Evolutionary conservation across 2,888 invertebrate genomes (phyloP).

Genomic region (Hypomecis punctinalis): DNA sequence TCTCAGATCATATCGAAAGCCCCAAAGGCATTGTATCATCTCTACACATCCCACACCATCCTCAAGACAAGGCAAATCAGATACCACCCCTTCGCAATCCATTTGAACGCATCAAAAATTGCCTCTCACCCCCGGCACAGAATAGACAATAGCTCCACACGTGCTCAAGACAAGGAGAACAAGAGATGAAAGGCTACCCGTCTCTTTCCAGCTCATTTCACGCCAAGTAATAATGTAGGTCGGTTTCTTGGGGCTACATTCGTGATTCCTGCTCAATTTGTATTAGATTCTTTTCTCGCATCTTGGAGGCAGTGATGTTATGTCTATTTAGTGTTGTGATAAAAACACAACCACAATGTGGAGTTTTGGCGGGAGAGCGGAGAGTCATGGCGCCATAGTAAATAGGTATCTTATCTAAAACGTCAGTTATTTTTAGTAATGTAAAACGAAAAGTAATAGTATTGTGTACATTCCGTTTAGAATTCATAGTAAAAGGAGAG

Average conservation of each 20-base stretch:
- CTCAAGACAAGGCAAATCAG: conserved; percentile 22
- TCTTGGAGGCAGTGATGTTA: conserved; percentile 2
- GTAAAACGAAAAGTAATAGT: too few species aligned
- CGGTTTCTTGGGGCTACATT: conserved; percentile 25
- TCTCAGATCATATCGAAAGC: neutral
- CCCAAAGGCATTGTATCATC: conserved; percentile 8
- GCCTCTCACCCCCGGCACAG: conserved; percentile 28
- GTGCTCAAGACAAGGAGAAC: conserved; percentile 25
- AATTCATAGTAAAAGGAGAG: too few species aligned
- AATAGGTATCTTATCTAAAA: too few species aligned
- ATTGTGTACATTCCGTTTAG: too few species aligned
- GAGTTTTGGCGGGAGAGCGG: neutral
- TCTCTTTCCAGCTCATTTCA: conserved; percentile 31
- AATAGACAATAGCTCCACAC: neutral
- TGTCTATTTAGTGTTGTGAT: neutral
- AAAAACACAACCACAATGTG: neutral
- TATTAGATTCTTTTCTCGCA: conserved; percentile 12
- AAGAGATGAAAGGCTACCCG: neutral
- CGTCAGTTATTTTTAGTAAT: too few species aligned
- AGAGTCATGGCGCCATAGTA: too few species aligned
- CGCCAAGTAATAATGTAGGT: conserved; percentile 38
- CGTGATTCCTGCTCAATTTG: conserved; percentile 17
- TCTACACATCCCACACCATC: conserved; percentile 9
- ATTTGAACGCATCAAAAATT: conserved; percentile 45
- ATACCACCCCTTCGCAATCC: conserved; percentile 41